Conservation (phyloP, 1,140 invertebrate genomes). For the Homarus americanus region DNA sequence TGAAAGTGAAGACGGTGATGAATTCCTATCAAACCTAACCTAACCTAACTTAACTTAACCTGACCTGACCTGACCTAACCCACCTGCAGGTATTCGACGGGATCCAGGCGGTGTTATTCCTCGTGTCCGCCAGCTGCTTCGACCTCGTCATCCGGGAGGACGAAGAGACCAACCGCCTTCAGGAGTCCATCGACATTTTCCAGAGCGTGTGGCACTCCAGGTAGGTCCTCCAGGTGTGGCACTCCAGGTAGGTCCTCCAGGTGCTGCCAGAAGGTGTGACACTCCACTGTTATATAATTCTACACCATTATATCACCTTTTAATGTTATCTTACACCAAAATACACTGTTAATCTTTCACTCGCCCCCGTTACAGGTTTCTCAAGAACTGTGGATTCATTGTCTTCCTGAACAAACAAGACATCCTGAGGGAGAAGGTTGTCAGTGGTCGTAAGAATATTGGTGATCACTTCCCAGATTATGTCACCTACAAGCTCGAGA, state of each 20-base stretch:
- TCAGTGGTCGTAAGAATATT: constrained; percentile 83
- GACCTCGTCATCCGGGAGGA: constrained; percentile 88
- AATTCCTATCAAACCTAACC: not conserved
- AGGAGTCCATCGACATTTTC: constrained; percentile 86
- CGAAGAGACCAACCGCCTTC: constrained; percentile 83
- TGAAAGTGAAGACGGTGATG: not conserved
- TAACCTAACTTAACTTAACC: too few species aligned
- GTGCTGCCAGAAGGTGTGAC: constrained; percentile 86
- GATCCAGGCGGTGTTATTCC: constrained; percentile 87
- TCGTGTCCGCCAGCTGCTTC: constrained; percentile 88
- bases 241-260: not conserved
- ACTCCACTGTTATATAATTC: too few species aligned
- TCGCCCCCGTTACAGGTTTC: constrained; percentile 32
- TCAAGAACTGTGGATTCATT: constrained; percentile 86
- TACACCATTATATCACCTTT: too few species aligned
- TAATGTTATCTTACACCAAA: too few species aligned
- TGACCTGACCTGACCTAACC: too few species aligned
- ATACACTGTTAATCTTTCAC: too few species aligned
- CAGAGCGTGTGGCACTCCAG: constrained; percentile 88
- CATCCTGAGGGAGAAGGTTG: constrained; percentile 84
- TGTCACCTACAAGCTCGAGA: constrained; percentile 79
- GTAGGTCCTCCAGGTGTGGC: constrained; percentile 78
- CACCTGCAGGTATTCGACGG: constrained; percentile 87
- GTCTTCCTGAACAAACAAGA: constrained; percentile 92
- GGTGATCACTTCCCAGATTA: constrained; percentile 85